phyloP scores from a whole-genome alignment of 2,113 vertebrate species.

The Ameiurus melas region DNA sequence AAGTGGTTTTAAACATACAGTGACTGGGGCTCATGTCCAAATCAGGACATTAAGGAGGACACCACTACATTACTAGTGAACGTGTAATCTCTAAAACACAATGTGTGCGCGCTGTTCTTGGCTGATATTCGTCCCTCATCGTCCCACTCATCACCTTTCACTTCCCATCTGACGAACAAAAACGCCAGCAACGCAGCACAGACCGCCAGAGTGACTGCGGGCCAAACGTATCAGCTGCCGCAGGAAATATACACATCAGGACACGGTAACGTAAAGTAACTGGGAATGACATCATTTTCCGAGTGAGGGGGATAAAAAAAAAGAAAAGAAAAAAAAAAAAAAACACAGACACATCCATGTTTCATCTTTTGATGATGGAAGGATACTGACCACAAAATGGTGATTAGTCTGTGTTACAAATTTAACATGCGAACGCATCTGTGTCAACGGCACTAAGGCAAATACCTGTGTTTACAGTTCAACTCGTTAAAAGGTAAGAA shows the following conservation, averaged over 20 bases:
- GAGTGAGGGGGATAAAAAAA: too few species aligned
- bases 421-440: not conserved
- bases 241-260: not conserved
- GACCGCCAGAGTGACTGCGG: not conserved
- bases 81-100: not conserved
- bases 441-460: not conserved
- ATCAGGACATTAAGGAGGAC: not conserved
- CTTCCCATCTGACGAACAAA: slow-evolving; percentile 8
- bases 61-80: not conserved
- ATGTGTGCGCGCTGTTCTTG: not conserved
- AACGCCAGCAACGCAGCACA: slow-evolving; percentile 15
- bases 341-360: not conserved
- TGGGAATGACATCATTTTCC: not conserved
- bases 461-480: not conserved
- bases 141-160: slow-evolving; percentile 24
- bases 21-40: not conserved
- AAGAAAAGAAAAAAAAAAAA: not conserved
- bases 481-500: not conserved
- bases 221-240: not conserved
- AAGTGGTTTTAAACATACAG: not conserved
- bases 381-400: not conserved
- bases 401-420: not conserved
- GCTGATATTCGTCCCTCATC: slow-evolving; percentile 1
- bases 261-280: not conserved
- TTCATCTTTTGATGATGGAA: not conserved